Evolutionary conservation across 1,140 invertebrate species (phyloP).

Genomic region (Caligus rogercresseyi): DNA sequence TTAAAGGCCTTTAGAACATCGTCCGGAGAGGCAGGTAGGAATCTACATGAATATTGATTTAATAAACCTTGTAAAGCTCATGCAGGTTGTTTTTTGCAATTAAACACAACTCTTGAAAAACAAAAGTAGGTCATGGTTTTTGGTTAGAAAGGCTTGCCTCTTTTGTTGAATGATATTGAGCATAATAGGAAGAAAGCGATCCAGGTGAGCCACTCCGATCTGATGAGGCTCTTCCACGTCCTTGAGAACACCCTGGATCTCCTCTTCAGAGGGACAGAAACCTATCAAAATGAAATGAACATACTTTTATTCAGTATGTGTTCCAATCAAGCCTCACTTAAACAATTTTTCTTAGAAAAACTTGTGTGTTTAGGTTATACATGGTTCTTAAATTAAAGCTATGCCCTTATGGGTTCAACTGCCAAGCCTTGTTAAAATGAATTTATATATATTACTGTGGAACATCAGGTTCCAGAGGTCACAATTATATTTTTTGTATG

Average conservation of each 20-base stretch:
- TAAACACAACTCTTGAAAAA: background rate
- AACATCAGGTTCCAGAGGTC: too few species aligned
- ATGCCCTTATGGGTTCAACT: too few species aligned
- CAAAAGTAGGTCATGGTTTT: background rate
- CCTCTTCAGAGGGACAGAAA: conserved; percentile 9
- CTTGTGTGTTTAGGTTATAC: too few species aligned
- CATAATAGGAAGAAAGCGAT: conserved; percentile 5
- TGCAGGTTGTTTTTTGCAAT: background rate
- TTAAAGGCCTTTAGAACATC: conserved; percentile 1
- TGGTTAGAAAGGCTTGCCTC: background rate
- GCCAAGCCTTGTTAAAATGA: too few species aligned
- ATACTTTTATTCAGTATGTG: too few species aligned
- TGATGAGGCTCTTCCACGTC: conserved; percentile 18
- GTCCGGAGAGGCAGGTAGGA: background rate
- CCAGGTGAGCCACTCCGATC: background rate
- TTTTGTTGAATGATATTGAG: background rate
- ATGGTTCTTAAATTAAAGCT: too few species aligned
- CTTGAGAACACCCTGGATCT: conserved; percentile 5
- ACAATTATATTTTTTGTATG: too few species aligned
- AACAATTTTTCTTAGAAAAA: too few species aligned
- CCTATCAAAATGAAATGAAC: background rate
- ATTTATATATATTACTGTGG: too few species aligned
- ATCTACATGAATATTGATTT: background rate
- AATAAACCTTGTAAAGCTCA: background rate
- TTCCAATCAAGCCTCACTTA: too few species aligned